Base-by-base conservation (phyloP, 2,888 invertebrate species). In the Cerceris rybyensis region DNA sequence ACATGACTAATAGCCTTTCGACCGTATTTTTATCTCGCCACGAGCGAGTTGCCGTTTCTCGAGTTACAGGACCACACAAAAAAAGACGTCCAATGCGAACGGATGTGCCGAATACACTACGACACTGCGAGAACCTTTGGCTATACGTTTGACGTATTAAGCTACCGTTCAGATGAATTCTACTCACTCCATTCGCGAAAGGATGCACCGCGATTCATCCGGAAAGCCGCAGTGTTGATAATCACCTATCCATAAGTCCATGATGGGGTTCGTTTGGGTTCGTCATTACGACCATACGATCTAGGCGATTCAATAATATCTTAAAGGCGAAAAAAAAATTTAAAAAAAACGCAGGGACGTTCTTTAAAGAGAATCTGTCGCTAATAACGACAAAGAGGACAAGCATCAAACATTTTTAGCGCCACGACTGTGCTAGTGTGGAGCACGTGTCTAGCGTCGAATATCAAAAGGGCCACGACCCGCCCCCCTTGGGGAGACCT, bases 371-470 rank as follows among this genome's bases (percentile, higher is more conserved):
- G 68, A 73, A 49, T 70, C 57, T 63, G 28, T 61, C 66, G 82
- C 83, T 82, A 82, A 84, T 76, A 78, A 83, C 65, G 67, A 41
- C 43, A 65, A 75, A 65, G 49, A 13, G 65, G 60, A 54, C 55
- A 46, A 75, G 78, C 82, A 82, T 82, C 84, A 81, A 78, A 82
- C 74, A 83, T 83, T 83, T 83, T 85, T 81, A 85, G 83, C 84
- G 85, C 77, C 74, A 81, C 82, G 60, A 74, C 70, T 66, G 39
- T 58, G 80, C 74, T 83, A 78, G 76, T 58, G 70, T 54, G 67
- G 75, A 90, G 90, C 91, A 90, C 91, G 91, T 90, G 91, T 90
- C 90, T 86, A 87, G 90, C 88, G 90, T 90, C 90, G 86, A 85
- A 90, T 91, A 90, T 90, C 91, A 86, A 78, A 88, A 84, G 82